These are phyloP conservation scores for Cerastis leucographa DNA, from an alignment of 2,888 invertebrate genomes.

Conservation along the genomic window DNA sequence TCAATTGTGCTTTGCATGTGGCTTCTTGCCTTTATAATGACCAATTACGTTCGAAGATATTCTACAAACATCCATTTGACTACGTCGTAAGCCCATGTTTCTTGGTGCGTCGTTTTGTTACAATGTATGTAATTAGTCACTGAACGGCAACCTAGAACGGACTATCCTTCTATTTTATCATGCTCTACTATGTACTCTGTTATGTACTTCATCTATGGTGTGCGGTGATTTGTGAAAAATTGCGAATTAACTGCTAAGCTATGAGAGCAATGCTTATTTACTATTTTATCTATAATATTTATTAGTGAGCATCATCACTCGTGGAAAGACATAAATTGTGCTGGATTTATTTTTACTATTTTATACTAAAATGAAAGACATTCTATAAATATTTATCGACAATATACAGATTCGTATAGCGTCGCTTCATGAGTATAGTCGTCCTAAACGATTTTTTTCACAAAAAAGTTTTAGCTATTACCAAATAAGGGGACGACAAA, in stretches of 20 bases:
- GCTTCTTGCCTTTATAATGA: slow-evolving; percentile 54
- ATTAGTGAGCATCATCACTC: neutral
- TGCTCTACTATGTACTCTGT: slow-evolving; percentile 11
- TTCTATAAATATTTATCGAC: slow-evolving; percentile 11
- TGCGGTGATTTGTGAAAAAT: slow-evolving; percentile 23
- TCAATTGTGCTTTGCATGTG: slow-evolving; percentile 60
- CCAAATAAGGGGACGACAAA: slow-evolving; percentile 41
- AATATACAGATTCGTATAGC: slow-evolving; percentile 22
- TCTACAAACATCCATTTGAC: slow-evolving; percentile 39
- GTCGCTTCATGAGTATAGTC: slow-evolving; percentile 9
- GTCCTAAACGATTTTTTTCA: slow-evolving; percentile 5
- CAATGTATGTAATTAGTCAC: slow-evolving; percentile 30
- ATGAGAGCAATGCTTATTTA: slow-evolving; percentile 21
- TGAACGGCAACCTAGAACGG: neutral
- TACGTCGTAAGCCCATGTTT: slow-evolving; percentile 27
- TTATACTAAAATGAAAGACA: neutral
- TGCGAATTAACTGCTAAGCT: slow-evolving; percentile 3
- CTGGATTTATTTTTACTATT: neutral
- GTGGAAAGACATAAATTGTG: neutral
- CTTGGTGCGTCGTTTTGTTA: slow-evolving; percentile 32
- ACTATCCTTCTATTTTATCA: slow-evolving; percentile 16
- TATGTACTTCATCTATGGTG: slow-evolving; percentile 12
- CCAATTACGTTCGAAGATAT: slow-evolving; percentile 46
- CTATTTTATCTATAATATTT: slow-evolving; percentile 27
- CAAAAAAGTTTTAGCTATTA: slow-evolving; percentile 33